These are phyloP conservation scores for Vidua chalybeata DNA, from an alignment of 2,113 vertebrate species.

Conservation along the genomic window DNA sequence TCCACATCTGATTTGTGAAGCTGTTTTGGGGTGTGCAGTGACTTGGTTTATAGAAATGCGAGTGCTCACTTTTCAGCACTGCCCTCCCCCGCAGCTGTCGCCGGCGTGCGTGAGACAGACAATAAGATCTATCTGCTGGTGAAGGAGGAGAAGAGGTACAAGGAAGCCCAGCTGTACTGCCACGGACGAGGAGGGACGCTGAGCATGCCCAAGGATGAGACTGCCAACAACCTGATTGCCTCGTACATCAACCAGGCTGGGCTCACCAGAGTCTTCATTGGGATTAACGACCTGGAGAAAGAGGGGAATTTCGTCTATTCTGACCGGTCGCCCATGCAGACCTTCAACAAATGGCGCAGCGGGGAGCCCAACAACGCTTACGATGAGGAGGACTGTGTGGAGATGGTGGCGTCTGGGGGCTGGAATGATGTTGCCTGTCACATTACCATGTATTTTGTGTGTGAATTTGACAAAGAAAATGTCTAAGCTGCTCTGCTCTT, in stretches of 20 bases:
- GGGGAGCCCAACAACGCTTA: conserved; percentile 96
- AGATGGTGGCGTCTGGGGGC: conserved; percentile 91
- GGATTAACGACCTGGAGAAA: conserved; percentile 89
- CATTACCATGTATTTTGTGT: conserved; percentile 95
- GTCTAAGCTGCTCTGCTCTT: conserved; percentile 69
- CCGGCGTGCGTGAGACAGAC: conserved; percentile 94
- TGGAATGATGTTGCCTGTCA: conserved; percentile 97
- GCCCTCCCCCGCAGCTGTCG: conserved; percentile 97
- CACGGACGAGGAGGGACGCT: conserved; percentile 89
- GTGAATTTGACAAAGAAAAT: conserved; percentile 93
- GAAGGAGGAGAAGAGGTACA: conserved; percentile 92
- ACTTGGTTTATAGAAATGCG: conserved; percentile 84
- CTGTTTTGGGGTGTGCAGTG: conserved; percentile 54
- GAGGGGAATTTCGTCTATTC: conserved; percentile 92
- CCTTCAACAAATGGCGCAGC: conserved; percentile 92
- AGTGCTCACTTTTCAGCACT: conserved; percentile 97
- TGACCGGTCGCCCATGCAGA: conserved; percentile 90
- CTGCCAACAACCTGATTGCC: conserved; percentile 85
- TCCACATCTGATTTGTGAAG: conserved; percentile 21
- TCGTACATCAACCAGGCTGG: conserved; percentile 88
- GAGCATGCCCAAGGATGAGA: conserved; percentile 94
- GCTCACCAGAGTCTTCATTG: conserved; percentile 91
- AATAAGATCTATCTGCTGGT: conserved; percentile 96
- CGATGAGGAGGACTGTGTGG: conserved; percentile 93
- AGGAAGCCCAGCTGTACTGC: conserved; percentile 90